Percentiles rank a stretch among this genome's conserved stretches.
phyloP scores from a whole-genome alignment of 2,888 invertebrate genomes.

The Arenicola marina region DNA sequence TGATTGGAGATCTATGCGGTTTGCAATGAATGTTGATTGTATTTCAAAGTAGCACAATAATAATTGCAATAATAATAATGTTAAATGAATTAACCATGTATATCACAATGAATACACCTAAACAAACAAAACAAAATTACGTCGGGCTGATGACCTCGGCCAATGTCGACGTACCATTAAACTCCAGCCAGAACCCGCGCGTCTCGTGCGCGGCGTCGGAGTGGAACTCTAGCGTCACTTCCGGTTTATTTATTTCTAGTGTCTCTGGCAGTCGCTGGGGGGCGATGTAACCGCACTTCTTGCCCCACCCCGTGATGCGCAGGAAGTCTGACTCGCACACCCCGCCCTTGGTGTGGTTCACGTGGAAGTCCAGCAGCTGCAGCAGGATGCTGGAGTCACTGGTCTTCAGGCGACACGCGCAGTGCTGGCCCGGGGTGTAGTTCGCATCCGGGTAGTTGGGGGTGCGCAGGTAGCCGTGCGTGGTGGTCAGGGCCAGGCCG shows the following conservation, averaged over 20 bases:
- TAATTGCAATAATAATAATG: no score
- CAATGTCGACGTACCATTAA: conserved; percentile 14
- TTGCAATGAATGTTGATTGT: no score
- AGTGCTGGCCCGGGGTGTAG: conserved; percentile 16
- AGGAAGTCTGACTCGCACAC: conserved; percentile 19
- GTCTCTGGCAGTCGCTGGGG: conserved; percentile 19
- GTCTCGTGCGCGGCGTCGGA: conserved; percentile 7
- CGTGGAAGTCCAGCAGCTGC: conserved; percentile 18
- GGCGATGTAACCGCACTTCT: conserved; percentile 15
- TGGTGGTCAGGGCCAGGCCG: not conserved
- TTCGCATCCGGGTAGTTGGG: conserved; percentile 24
- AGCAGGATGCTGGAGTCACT: conserved; percentile 16
- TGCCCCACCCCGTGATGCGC: conserved; percentile 16
- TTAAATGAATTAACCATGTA: no score
- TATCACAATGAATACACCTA: no score
- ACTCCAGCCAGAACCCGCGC: conserved; percentile 25
- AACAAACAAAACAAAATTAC: no score
- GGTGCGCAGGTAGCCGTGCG: conserved; percentile 16
- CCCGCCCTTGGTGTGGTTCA: conserved; percentile 10
- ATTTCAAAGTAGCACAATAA: no score
- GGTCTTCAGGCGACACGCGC: conserved; percentile 20
- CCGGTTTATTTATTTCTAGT: conserved; percentile 2
- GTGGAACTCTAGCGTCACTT: conserved; percentile 6
- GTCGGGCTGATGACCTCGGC: no score
- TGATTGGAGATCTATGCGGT: no score